A percentile compares a stretch with the other conserved stretches of the same genome.
These are phyloP conservation scores for Xenopus laevis DNA, from an alignment of 2,113 vertebrate species.

Conservation along the genomic window DNA sequence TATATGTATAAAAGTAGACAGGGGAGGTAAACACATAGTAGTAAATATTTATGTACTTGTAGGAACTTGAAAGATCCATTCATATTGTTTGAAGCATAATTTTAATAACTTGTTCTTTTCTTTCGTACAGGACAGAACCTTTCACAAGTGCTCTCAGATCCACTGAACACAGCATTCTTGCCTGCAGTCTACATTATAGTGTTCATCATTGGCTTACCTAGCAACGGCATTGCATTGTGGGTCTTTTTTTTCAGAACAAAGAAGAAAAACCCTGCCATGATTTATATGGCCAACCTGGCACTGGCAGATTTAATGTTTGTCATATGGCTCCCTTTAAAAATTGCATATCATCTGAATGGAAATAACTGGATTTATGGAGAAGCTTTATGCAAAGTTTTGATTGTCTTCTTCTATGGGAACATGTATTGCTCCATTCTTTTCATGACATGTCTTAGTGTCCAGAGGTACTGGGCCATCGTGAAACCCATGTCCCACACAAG, in stretches of 20 bases:
- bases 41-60: background rate
- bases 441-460: conserved; percentile 88
- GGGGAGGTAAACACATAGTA: too few species aligned
- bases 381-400: conserved; percentile 78
- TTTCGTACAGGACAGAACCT: conserved; percentile 37
- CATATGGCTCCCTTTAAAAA: conserved; percentile 86
- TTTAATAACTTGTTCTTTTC: background rate
- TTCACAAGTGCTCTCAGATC: conserved; percentile 60
- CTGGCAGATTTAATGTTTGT: conserved; percentile 87
- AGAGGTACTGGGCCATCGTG: conserved; percentile 86
- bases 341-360: conserved; percentile 83
- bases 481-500: conserved; percentile 71
- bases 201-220: conserved; percentile 78
- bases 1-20: too few species aligned
- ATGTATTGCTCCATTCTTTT: conserved; percentile 95
- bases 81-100: too few species aligned
- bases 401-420: conserved; percentile 90
- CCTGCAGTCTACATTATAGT: conserved; percentile 79
- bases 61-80: too few species aligned
- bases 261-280: conserved; percentile 77
- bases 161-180: conserved; percentile 80
- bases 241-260: conserved; percentile 86
- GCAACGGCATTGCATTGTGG: conserved; percentile 84
- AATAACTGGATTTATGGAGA: conserved; percentile 87
- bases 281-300: conserved; percentile 90